phyloP scores from a whole-genome alignment of 2,888 invertebrate genomes.

The Diabrotica balteata region DNA sequence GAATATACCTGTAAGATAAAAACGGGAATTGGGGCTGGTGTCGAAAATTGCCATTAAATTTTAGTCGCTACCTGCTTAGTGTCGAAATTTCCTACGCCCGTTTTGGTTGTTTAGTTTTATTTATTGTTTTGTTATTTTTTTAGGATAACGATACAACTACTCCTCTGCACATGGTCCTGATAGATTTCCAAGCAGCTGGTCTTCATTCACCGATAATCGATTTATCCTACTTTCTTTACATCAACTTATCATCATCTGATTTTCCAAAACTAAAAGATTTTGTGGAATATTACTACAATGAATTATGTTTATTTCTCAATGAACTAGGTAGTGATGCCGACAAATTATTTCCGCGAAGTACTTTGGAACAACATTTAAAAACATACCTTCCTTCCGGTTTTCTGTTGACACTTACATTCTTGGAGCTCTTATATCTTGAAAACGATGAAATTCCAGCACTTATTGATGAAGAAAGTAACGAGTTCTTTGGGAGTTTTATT shows the following conservation, averaged over 20 bases:
- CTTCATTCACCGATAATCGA: not conserved
- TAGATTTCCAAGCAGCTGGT: not conserved
- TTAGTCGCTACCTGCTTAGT: too few relatives aligned
- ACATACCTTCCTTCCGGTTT: too few relatives aligned
- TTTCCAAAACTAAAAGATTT: not conserved
- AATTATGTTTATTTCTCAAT: not conserved
- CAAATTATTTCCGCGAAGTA: not conserved
- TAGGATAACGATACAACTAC: not conserved
- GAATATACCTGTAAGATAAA: too few relatives aligned
- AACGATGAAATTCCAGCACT: too few relatives aligned
- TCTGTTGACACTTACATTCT: too few relatives aligned
- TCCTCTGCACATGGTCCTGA: not conserved
- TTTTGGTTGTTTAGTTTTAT: too few relatives aligned
- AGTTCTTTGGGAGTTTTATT: too few relatives aligned
- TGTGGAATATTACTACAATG: not conserved
- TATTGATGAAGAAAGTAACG: too few relatives aligned
- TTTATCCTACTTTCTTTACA: not conserved
- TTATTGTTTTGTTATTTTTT: not conserved
- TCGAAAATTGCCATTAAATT: too few relatives aligned
- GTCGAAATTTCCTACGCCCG: too few relatives aligned
- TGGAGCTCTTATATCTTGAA: too few relatives aligned
- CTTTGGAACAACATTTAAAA: not conserved
- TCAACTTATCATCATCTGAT: not conserved
- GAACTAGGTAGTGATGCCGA: not conserved
- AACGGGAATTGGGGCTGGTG: too few relatives aligned